Evolutionary conservation across 1,140 invertebrate species (phyloP).

Genomic region (Aphelenchoides avenae): DNA sequence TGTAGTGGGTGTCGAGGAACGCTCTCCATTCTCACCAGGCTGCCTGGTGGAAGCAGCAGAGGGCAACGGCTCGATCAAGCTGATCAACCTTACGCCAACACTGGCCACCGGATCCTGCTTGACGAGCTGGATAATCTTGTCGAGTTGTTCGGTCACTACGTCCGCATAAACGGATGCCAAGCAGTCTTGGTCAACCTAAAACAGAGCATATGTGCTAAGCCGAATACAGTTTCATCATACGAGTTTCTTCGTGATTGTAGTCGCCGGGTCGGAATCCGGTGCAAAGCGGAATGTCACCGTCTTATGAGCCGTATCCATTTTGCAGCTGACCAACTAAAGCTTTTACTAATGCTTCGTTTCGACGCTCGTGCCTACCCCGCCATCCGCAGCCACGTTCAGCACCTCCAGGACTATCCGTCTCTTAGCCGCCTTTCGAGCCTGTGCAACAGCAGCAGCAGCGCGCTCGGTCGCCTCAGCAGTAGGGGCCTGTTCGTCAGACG

Average conservation of each 20-base stretch:
- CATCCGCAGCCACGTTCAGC: conserved; percentile 37
- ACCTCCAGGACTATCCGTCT: conserved; percentile 52
- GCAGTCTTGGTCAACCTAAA: conserved; percentile 50
- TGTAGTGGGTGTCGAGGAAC: conserved; percentile 24
- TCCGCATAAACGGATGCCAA: conserved; percentile 30
- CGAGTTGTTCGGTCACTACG: conserved; percentile 46
- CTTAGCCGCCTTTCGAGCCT: conserved; percentile 29
- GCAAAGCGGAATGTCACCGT: conserved; percentile 55
- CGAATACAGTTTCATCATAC: conserved; percentile 17
- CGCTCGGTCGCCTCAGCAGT: conserved; percentile 7
- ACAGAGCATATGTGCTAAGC: neutral
- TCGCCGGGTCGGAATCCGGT: conserved; percentile 46
- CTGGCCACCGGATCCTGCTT: conserved; percentile 42
- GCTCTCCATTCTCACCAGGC: conserved; percentile 22
- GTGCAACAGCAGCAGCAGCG: neutral
- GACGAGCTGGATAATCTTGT: conserved; percentile 47
- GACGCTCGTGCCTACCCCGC: too few relatives aligned
- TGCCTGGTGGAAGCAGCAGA: conserved; percentile 4
- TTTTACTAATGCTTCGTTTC: conserved; percentile 43
- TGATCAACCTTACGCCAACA: conserved; percentile 44
- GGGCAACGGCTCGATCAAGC: conserved; percentile 27
- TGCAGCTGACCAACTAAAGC: conserved; percentile 51
- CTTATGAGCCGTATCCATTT: conserved; percentile 53
- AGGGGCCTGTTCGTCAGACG: conserved; percentile 1
- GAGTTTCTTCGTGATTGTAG: conserved; percentile 44